phyloP scores from a whole-genome alignment of 2,113 vertebrate genomes.

The Cepphus grylle region DNA sequence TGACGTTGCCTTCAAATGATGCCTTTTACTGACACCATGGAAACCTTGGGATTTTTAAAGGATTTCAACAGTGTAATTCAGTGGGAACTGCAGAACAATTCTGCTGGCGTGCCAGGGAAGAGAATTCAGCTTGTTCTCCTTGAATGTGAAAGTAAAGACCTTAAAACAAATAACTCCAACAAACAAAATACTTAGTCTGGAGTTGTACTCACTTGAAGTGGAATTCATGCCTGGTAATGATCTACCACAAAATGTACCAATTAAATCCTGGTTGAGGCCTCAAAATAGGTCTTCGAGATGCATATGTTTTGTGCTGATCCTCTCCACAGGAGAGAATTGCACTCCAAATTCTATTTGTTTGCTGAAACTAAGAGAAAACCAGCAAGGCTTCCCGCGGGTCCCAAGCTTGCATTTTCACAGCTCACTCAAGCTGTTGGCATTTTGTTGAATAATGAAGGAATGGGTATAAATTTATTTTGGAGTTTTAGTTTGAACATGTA shows the following conservation, averaged over 20 bases:
- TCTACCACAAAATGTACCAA: neutral
- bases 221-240: neutral
- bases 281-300: neutral
- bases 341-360: neutral
- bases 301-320: neutral
- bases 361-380: neutral
- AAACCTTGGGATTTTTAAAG: neutral
- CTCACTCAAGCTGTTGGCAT: neutral
- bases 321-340: neutral
- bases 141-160: neutral
- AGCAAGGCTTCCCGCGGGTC: neutral
- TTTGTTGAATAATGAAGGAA: neutral
- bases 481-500: accelerated
- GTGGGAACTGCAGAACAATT: neutral
- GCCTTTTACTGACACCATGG: neutral
- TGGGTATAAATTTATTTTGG: neutral
- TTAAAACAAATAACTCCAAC: neutral
- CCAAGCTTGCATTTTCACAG: neutral
- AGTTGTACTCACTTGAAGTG: neutral
- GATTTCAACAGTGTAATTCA: neutral
- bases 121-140: neutral
- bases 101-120: neutral
- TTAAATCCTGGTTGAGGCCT: neutral
- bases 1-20: neutral
- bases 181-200: neutral